Conservation (phyloP, 64 coral and sea anemone genomes). For the Montipora capricornis region DNA sequence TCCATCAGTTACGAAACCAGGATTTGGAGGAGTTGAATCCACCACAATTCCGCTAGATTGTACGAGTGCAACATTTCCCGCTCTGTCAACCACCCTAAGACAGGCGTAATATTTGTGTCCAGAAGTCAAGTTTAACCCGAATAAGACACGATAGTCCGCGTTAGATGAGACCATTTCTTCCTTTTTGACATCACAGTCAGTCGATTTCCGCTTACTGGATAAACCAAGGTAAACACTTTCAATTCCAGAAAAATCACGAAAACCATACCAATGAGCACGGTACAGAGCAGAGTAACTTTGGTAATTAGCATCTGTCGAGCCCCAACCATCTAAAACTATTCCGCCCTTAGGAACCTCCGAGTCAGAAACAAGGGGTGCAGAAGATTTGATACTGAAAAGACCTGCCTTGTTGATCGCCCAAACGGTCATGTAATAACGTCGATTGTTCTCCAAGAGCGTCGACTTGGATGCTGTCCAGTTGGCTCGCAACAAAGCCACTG, state of each 20-base stretch:
- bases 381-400: constrained; percentile 70
- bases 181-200: constrained; percentile 70
- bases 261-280: constrained; percentile 93
- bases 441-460: constrained; percentile 62
- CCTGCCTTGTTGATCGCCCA: constrained; percentile 82
- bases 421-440: constrained; percentile 87
- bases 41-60: constrained; percentile 85
- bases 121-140: constrained; percentile 71
- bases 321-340: constrained; percentile 92
- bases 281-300: constrained; percentile 89
- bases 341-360: constrained; percentile 76
- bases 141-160: constrained; percentile 68
- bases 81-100: constrained; percentile 81
- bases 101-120: constrained; percentile 86
- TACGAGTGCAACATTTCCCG: constrained; percentile 77
- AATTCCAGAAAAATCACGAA: constrained; percentile 90
- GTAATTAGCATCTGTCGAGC: constrained; percentile 82
- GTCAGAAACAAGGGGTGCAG: constrained; percentile 80
- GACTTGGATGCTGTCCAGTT: constrained; percentile 78
- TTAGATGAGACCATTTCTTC: constrained; percentile 67
- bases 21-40: constrained; percentile 83
- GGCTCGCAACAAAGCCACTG: constrained; percentile 42
- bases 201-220: constrained; percentile 48
- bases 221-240: constrained; percentile 74
- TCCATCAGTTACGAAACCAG: constrained; percentile 82